Conservation (phyloP, 2,113 vertebrate species). For the Callorhinus ursinus region DNA sequence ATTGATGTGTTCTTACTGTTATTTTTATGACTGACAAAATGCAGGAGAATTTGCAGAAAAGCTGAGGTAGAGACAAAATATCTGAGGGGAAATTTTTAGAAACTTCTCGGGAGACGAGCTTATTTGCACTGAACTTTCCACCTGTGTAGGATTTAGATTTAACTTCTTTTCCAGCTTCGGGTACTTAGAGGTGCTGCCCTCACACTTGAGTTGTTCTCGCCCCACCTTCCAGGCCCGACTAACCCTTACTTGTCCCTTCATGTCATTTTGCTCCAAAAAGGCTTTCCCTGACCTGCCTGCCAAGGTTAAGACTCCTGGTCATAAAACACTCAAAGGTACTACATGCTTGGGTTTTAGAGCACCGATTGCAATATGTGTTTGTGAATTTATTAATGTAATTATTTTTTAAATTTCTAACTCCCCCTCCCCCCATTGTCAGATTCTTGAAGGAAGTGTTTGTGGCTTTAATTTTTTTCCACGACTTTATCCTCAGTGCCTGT, state of each 20-base stretch:
- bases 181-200: accelerated
- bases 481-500: background rate
- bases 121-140: background rate
- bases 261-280: background rate
- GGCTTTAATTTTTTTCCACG: background rate
- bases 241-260: background rate
- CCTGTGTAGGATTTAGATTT: background rate
- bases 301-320: background rate
- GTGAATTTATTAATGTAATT: background rate
- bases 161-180: background rate
- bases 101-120: background rate
- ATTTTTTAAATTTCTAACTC: constrained; percentile 10
- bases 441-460: background rate
- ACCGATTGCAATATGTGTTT: background rate
- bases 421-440: background rate
- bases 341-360: background rate
- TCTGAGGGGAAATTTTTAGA: background rate
- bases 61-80: background rate
- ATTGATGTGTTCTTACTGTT: background rate
- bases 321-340: background rate
- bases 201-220: background rate
- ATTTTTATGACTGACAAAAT: background rate
- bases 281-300: background rate
- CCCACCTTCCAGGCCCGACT: background rate
- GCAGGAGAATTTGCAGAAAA: background rate